Evolutionary conservation across 2,797 vertebrate genomes (phyloP).

Genomic region (Neosalanx taihuensis): DNA sequence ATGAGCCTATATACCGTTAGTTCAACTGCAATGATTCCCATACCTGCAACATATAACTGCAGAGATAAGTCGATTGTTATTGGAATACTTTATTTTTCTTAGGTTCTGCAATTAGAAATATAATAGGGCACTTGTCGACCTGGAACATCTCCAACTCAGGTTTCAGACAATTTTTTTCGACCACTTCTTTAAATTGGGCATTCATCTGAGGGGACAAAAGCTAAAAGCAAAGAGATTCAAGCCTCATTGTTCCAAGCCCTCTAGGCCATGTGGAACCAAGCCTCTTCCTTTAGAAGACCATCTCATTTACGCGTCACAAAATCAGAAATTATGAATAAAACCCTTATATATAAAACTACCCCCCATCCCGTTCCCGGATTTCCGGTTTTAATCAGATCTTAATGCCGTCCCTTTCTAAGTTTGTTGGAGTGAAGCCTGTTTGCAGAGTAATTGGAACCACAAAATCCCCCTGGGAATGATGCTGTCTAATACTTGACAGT

Average conservation of each 20-base stretch:
- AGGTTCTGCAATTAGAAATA: constrained; percentile 43
- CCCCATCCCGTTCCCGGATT: constrained; percentile 5
- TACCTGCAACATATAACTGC: too few species aligned
- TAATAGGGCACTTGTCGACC: constrained; percentile 44
- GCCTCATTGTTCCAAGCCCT: constrained; percentile 28
- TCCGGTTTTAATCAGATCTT: constrained; percentile 41
- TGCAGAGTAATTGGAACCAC: constrained; percentile 49
- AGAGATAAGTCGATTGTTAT: constrained; percentile 38
- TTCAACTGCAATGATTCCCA: too few species aligned
- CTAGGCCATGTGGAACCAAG: constrained; percentile 5
- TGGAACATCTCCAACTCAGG: constrained; percentile 48
- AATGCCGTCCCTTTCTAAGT: constrained; percentile 44
- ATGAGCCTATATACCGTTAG: too few species aligned
- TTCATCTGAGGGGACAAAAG: constrained; percentile 49
- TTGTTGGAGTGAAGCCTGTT: constrained; percentile 51
- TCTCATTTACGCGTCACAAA: constrained; percentile 9
- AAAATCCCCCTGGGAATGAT: constrained; percentile 8
- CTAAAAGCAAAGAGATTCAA: constrained; percentile 29
- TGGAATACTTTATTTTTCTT: constrained; percentile 41
- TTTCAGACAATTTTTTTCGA: constrained; percentile 40
- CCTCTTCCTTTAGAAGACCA: background rate
- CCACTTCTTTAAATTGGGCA: constrained; percentile 32
- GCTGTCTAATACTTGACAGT: constrained; percentile 29
- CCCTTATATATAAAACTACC: background rate
- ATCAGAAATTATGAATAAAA: constrained; percentile 9